Conservation (phyloP, 2,888 invertebrate genomes). For the Phasia obesa region DNA sequence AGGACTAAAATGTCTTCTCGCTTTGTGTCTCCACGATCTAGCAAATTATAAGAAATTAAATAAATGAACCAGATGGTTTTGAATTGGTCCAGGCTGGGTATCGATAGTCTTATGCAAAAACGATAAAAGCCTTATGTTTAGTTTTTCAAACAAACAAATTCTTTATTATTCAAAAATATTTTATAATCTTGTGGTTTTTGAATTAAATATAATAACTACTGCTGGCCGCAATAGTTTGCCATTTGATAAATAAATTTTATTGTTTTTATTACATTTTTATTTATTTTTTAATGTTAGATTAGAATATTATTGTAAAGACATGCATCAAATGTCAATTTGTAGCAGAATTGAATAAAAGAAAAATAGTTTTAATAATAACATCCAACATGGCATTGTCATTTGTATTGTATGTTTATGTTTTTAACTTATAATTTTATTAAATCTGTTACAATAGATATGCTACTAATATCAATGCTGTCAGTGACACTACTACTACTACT, state of each 20-base stretch:
- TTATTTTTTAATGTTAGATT: background rate
- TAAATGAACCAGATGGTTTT: too few species aligned
- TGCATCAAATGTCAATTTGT: slow-evolving; percentile 59
- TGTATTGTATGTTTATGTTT: slow-evolving; percentile 11
- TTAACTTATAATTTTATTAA: slow-evolving; percentile 9
- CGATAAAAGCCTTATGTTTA: too few species aligned
- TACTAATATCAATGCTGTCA: slow-evolving; percentile 14
- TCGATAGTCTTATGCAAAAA: too few species aligned
- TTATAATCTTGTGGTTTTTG: too few species aligned
- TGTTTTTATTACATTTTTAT: background rate
- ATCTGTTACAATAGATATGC: slow-evolving; percentile 5
- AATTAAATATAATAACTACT: too few species aligned
- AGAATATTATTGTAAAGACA: slow-evolving; percentile 27
- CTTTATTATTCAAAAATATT: too few species aligned
- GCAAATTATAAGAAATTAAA: too few species aligned
- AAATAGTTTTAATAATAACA: background rate
- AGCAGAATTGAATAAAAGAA: background rate
- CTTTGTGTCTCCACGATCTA: too few species aligned
- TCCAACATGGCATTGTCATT: slow-evolving; percentile 52
- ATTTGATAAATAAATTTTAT: background rate
- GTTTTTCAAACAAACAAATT: too few species aligned
- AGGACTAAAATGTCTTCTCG: too few species aligned
- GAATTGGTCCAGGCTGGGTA: too few species aligned
- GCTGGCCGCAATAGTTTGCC: too few species aligned
- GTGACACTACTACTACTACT: slow-evolving; percentile 2